phyloP scores from a whole-genome alignment of 2,797 vertebrate genomes.

The Nyctibius grandis region DNA sequence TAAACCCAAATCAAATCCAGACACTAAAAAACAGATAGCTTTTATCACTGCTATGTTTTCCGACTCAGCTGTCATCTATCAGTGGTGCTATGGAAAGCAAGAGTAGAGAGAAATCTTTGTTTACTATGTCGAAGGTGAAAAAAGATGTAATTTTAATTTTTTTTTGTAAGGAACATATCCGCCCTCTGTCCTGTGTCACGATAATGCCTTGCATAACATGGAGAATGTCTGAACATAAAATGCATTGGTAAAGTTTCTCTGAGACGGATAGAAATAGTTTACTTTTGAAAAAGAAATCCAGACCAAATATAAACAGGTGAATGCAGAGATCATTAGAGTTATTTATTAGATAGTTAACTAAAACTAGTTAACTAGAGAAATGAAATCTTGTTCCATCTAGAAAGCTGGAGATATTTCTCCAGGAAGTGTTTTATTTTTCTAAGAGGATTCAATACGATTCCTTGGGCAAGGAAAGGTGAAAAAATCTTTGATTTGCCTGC shows the following conservation, averaged over 20 bases:
- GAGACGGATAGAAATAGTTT: neutral
- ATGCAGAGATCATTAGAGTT: neutral
- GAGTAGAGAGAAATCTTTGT: neutral
- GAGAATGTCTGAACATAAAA: neutral
- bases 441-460: fast-evolving
- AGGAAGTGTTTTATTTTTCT: neutral
- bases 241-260: neutral
- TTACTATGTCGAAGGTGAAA: neutral
- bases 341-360: neutral
- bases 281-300: neutral
- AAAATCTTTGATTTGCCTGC: neutral
- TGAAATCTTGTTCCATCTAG: neutral
- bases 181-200: neutral
- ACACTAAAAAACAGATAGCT: neutral
- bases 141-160: neutral
- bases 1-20: neutral
- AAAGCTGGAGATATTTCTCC: neutral
- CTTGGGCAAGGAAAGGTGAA: neutral
- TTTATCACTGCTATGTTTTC: neutral
- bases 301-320: neutral
- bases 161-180: neutral
- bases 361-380: neutral
- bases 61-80: neutral
- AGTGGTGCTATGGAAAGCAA: neutral
- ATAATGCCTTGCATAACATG: neutral